Evolutionary conservation across 2,113 vertebrate species (phyloP).

Genomic region (Scomber scombrus): DNA sequence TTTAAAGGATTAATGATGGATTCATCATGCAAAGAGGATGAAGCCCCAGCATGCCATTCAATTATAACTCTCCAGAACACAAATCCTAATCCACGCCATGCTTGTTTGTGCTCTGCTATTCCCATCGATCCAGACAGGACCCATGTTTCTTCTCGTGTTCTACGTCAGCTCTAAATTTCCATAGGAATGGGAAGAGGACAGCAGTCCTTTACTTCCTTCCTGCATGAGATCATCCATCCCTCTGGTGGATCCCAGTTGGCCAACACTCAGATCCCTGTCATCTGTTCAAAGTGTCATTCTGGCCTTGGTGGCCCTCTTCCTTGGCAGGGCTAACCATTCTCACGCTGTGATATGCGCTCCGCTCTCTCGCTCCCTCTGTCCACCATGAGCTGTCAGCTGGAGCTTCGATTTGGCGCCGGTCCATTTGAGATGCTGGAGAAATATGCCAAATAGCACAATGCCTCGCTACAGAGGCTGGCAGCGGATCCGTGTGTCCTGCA

Average conservation of each 20-base stretch:
- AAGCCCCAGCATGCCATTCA: slow-evolving; percentile 33
- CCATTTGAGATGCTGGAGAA: slow-evolving; percentile 62
- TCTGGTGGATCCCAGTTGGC: slow-evolving; percentile 70
- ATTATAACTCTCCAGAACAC: slow-evolving; percentile 45
- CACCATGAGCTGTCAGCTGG: slow-evolving; percentile 66
- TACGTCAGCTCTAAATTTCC: background rate
- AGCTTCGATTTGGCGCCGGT: slow-evolving; percentile 62
- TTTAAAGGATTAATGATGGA: slow-evolving; percentile 45
- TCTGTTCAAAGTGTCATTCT: slow-evolving; percentile 78
- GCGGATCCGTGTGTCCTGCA: slow-evolving; percentile 27
- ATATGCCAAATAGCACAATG: slow-evolving; percentile 68
- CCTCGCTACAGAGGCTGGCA: slow-evolving; percentile 60
- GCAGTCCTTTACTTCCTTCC: slow-evolving; percentile 46
- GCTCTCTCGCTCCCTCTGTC: slow-evolving; percentile 59
- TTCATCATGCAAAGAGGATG: slow-evolving; percentile 55
- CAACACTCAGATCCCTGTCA: slow-evolving; percentile 71
- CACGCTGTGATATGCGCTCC: slow-evolving; percentile 60
- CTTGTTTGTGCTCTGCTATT: slow-evolving; percentile 13
- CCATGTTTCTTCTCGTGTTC: background rate
- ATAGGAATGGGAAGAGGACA: slow-evolving; percentile 25
- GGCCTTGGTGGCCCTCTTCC: slow-evolving; percentile 58
- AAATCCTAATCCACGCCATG: slow-evolving; percentile 53
- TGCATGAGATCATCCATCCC: slow-evolving; percentile 70
- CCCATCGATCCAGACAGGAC: background rate
- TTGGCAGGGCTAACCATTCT: slow-evolving; percentile 64